A percentile compares a stretch with the other conserved stretches of the same genome.
Evolutionary conservation across 2,113 vertebrate genomes (phyloP).

Genomic region (Catagonus wagneri): DNA sequence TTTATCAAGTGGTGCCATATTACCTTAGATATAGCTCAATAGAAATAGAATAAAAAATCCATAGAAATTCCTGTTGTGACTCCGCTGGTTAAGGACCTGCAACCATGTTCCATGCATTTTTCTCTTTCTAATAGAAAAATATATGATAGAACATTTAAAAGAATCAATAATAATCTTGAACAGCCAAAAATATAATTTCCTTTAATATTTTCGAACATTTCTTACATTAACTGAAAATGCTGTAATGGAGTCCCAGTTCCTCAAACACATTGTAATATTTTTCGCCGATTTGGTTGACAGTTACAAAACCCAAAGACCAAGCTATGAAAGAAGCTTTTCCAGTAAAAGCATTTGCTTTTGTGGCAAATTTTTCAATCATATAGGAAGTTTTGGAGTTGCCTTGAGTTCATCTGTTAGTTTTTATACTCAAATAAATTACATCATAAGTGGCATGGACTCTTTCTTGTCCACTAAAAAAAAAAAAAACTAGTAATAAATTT

Average conservation of each 20-base stretch:
- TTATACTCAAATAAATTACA: conserved; percentile 15
- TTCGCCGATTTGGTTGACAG: conserved; percentile 59
- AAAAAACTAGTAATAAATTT: not conserved
- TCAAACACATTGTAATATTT: conserved; percentile 17
- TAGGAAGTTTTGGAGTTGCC: conserved; percentile 62
- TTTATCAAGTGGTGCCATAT: not conserved
- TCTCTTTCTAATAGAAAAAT: conserved; percentile 29
- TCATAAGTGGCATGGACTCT: not conserved
- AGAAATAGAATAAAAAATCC: not conserved
- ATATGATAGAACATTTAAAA: not conserved
- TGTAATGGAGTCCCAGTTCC: not conserved
- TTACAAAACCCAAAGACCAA: conserved; percentile 68
- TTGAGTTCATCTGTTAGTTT: conserved; percentile 30
- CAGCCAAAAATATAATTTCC: not conserved
- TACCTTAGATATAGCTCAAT: not conserved
- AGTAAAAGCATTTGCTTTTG: conserved; percentile 55
- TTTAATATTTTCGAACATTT: conserved; percentile 54
- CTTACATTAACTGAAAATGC: not conserved
- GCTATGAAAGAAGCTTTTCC: conserved; percentile 54
- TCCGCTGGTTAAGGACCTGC: too few species aligned
- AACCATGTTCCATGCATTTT: not conserved
- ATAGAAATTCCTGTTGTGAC: too few species aligned
- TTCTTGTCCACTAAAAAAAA: not conserved
- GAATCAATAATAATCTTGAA: not conserved
- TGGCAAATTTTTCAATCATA: conserved; percentile 50